Base-by-base conservation (phyloP, 2,888 invertebrate species). In the Teleiodes luculella region DNA sequence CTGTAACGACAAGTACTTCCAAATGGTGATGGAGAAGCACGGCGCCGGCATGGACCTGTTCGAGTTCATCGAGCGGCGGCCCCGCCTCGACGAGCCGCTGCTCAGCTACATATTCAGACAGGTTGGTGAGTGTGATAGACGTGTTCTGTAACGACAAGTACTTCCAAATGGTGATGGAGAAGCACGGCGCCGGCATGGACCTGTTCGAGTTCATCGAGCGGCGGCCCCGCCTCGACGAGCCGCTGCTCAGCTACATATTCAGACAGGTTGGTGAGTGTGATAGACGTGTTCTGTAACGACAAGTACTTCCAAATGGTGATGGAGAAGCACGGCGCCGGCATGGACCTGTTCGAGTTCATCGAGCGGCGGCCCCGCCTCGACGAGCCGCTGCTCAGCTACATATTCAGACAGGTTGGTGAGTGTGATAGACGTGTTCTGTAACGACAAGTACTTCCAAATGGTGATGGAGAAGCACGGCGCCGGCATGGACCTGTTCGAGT, bases 341-440 rank as follows among this genome's bases (percentile, higher is more conserved):
- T 95, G 93, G 95, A 95, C 72, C 79, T 95, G 57, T 95, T 95
- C 78, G 94, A 95, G 76, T 95, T 95, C 70, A 94, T 95, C 45
- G 94, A 95, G 63, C 86, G 93, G 0, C 85, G 92, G 31, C 93
- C 94, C 3, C 71, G 90, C 20, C 85, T 94, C 54, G 94, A 94
- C 68, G 95, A 95, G 68, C 89, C 91, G 1, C 80, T 95, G 28
- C 91, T 92, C 4, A 92, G 93, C 68, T 93, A 92, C 67, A 93
- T 95, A 53, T 95, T 95, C 69, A 86, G 93, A 83, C 95, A 94
- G 91, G 1, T 65, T 90, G 91, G 91, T 92, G 1, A 87, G 91
- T 67, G 91, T 94, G 3, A 62, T 94, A 39, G 94, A 94, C 68
- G 91, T 93, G 41, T 94, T 90, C 74, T 93, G 94, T 67, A 94